Base-by-base conservation (phyloP, 2,113 vertebrate genomes). In the Oxyruncus cristatus region DNA sequence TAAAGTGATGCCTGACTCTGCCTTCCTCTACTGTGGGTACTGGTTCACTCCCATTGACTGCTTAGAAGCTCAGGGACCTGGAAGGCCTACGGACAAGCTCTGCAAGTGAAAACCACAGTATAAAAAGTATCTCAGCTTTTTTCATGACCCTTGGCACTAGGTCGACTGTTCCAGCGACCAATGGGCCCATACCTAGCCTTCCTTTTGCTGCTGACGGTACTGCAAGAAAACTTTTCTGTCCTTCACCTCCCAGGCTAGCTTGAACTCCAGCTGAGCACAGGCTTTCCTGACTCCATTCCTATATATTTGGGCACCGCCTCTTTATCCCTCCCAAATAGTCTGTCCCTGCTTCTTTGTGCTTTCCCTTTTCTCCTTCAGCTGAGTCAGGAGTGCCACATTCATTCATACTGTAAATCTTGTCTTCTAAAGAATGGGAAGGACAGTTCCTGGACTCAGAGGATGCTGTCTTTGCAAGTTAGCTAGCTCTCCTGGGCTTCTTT, bases 121-220 rank as follows among this genome's bases (percentile, higher is more conserved):
- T 6, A 67, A 67, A 76, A 85, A 8, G 44, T 55, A 50, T 3
- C 16, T 89, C 23, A 75, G 33, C 32, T 20, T 46, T 55, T 59
- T 24, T 73, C 11, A 42, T 10, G 22, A 21, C 16, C 7, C 24
- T 59, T 66, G 14, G 20, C 26, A 61, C 8, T 27, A 56, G 0
- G 0, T 9, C 1, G 4, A 35, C 12, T 11, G 2, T 11, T 53
- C 14, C 17, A 83, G 37, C 0, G 2, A 83, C 23, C 27, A 92
- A n/a, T 11, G 24, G 52, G 10, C 19, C 19, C 35, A n/a, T 0
- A 1, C 5, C 37, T n/a, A 70, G 55, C 5, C 23, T 63, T 63
- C 14, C 20, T 76, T 79, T 72, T 63, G 27, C 8, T 72, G 30
- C 8, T 66, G 24, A 70, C 15, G 11, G 15, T 50, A 30, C 26